phyloP scores from a whole-genome alignment of 2,797 vertebrate species.

The Onychomys torridus region DNA sequence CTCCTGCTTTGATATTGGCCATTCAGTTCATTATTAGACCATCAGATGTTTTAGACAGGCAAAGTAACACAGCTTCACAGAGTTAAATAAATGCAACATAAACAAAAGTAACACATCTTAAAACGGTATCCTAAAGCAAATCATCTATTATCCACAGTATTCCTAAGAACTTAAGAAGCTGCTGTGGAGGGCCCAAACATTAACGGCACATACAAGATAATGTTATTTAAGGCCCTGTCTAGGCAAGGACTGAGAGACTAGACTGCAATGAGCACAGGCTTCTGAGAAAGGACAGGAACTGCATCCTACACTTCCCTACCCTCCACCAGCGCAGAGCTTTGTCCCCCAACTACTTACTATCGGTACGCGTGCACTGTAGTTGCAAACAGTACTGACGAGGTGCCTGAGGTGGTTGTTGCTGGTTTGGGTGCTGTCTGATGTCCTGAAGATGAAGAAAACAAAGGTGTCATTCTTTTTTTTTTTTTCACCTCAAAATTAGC shows the following conservation, averaged over 20 bases:
- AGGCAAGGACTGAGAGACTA: neutral
- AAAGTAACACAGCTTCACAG: too few relatives aligned
- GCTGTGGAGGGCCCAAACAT: neutral
- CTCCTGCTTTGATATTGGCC: too few relatives aligned
- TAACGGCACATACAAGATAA: neutral
- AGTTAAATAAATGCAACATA: too few relatives aligned
- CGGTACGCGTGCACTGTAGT: slow-evolving; percentile 94
- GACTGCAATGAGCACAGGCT: neutral
- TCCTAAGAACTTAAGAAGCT: slow-evolving; percentile 27
- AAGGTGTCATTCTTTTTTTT: neutral
- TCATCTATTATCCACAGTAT: neutral
- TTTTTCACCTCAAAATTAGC: slow-evolving; percentile 37
- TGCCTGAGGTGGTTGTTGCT: slow-evolving; percentile 78
- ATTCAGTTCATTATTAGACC: too few relatives aligned
- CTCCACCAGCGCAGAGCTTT: neutral
- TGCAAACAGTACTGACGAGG: slow-evolving; percentile 90
- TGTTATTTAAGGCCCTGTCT: neutral
- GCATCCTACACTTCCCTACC: neutral
- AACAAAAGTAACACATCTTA: too few relatives aligned
- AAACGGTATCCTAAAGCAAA: too few relatives aligned
- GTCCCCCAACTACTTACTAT: slow-evolving; percentile 90
- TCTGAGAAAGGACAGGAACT: slow-evolving; percentile 20
- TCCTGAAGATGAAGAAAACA: slow-evolving; percentile 73
- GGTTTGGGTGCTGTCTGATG: slow-evolving; percentile 87
- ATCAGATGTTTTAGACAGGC: too few relatives aligned